These are phyloP conservation scores for Onychostoma macrolepis DNA, from an alignment of 2,113 vertebrate species.

Conservation along the genomic window DNA sequence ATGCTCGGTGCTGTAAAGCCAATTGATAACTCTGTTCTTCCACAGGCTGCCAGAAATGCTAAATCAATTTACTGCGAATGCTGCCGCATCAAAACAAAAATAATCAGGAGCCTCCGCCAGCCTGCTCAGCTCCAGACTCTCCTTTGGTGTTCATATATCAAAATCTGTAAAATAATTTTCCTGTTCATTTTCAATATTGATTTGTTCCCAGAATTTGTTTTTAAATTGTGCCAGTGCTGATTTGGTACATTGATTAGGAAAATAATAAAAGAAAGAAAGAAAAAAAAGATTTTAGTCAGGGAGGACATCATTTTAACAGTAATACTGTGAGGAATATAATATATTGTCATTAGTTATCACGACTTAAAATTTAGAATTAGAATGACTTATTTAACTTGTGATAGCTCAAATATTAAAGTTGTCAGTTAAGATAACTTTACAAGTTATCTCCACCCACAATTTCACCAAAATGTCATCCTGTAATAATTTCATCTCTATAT, in stretches of 20 bases:
- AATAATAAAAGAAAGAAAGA: background rate
- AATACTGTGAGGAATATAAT: background rate
- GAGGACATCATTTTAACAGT: background rate
- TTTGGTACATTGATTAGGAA: background rate
- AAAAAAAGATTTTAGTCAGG: background rate
- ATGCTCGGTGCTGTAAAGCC: slow-evolving; percentile 20
- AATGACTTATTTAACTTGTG: background rate
- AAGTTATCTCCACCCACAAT: background rate
- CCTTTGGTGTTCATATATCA: slow-evolving; percentile 26
- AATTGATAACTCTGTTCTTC: slow-evolving; percentile 36
- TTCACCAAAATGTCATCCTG: background rate
- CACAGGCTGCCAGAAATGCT: slow-evolving; percentile 37
- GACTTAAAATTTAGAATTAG: background rate
- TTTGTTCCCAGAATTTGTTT: slow-evolving; percentile 8
- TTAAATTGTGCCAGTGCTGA: slow-evolving; percentile 2
- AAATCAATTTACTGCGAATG: slow-evolving; percentile 33
- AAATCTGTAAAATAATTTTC: slow-evolving; percentile 12
- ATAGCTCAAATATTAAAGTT: background rate
- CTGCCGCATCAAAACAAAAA: slow-evolving; percentile 47
- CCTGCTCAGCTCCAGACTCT: background rate
- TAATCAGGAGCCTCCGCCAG: slow-evolving; percentile 22
- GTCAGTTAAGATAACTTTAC: background rate
- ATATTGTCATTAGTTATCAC: background rate
- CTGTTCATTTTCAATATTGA: slow-evolving; percentile 27
- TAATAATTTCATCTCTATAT: background rate